Conservation (phyloP, 2,113 vertebrate genomes). For the Alethe castanea region DNA sequence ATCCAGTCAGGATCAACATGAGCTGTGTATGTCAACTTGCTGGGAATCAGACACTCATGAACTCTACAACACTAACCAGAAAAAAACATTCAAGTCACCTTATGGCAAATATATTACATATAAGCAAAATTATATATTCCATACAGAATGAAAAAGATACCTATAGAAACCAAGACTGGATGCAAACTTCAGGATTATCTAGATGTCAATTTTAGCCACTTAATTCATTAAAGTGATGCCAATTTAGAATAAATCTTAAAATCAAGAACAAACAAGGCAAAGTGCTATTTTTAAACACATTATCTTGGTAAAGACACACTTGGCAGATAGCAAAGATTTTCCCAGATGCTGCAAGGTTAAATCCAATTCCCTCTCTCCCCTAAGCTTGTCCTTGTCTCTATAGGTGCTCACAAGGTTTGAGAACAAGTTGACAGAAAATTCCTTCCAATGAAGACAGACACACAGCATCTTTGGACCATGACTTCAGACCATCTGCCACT, state of each 20-base stretch:
- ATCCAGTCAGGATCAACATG: not conserved
- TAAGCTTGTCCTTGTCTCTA: not conserved
- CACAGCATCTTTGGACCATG: not conserved
- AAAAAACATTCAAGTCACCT: not conserved
- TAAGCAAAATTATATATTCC: not conserved
- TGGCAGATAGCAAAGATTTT: not conserved
- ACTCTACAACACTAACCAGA: not conserved
- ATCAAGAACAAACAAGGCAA: not conserved
- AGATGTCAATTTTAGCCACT: not conserved
- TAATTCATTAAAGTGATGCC: not conserved
- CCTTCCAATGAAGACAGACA: not conserved
- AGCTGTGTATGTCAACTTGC: not conserved
- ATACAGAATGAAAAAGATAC: not conserved
- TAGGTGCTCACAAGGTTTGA: not conserved
- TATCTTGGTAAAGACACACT: not conserved
- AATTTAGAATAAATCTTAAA: not conserved
- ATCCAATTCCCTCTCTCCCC: not conserved
- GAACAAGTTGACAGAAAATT: not conserved
- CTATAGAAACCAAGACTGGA: not conserved
- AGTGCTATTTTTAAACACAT: not conserved
- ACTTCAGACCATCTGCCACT: not conserved
- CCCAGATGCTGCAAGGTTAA: not conserved
- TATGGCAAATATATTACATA: not conserved
- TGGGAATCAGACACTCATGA: not conserved
- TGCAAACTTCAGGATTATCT: not conserved